Percentiles rank a stretch among this genome's conserved stretches.
These are phyloP conservation scores for Echinarachnius parma DNA, from an alignment of 53 echinoderm and acorn worm genomes.

Conservation along the genomic window DNA sequence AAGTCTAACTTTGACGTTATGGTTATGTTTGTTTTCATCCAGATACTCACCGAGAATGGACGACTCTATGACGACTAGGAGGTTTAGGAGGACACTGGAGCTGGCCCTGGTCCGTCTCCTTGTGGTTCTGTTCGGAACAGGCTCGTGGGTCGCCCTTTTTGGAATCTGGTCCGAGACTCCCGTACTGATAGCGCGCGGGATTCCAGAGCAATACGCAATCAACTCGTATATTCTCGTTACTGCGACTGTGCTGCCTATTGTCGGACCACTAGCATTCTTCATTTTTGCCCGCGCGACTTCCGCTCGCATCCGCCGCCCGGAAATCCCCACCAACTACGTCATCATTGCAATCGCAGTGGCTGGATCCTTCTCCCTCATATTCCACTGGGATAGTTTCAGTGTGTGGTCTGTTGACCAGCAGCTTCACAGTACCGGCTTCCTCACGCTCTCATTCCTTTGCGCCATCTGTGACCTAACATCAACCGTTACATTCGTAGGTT, in stretches of 20 bases:
- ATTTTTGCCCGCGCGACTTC: conserved; percentile 47
- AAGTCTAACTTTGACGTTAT: too few species aligned
- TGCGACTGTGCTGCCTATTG: conserved; percentile 68
- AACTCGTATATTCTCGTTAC: conserved; percentile 65
- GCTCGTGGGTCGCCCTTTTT: conserved; percentile 58
- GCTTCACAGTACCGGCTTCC: conserved; percentile 75
- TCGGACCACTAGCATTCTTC: conserved; percentile 73
- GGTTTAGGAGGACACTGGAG: too few species aligned
- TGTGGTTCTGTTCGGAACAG: conserved; percentile 53
- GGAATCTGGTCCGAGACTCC: conserved; percentile 74
- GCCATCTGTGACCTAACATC: conserved; percentile 79
- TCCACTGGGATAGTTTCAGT: conserved; percentile 76
- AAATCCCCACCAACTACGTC: conserved; percentile 67
- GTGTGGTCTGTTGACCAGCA: conserved; percentile 59
- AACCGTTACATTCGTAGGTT: conserved; percentile 77
- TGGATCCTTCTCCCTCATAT: conserved; percentile 60
- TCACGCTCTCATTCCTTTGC: conserved; percentile 57
- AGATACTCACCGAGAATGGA: too few species aligned
- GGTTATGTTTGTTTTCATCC: too few species aligned
- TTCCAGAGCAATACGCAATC: conserved; percentile 79
- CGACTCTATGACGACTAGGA: too few species aligned
- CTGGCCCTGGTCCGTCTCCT: conserved; percentile 29
- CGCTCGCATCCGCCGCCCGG: conserved; percentile 52
- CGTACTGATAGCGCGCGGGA: conserved; percentile 61
- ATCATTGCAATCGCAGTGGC: conserved; percentile 51